Base-by-base conservation (phyloP, 2,113 vertebrate genomes). In the Heterotilapia buettikoferi region DNA sequence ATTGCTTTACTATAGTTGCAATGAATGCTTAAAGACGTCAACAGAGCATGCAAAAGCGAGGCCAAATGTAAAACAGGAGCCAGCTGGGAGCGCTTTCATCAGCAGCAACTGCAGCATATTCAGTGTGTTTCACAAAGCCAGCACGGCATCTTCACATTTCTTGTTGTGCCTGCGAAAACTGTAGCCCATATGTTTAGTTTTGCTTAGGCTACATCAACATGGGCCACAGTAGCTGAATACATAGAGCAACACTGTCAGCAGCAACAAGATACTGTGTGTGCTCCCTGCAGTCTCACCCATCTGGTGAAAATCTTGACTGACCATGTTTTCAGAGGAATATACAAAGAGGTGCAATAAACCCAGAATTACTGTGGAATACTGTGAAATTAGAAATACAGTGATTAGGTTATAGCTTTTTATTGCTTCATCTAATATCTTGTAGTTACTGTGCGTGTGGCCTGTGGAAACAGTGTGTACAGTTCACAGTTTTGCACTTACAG, bases 211-310 rank as follows among this genome's bases (percentile, higher is more conserved):
- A 78, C 18, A 78, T 50, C 26, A 78, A 78, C 7, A 78, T 52
- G 73, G 3, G 26, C 73, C 26, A 10, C 43, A 78, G 26, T 50
- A 50, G 26, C 24, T 52, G 73, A 78, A 78, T 78, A 78, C 45
- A 78, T n/a, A 7, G 19, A 78, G 82, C 19, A 82, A 38, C 57
- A 71, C 11, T 61, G 40, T 80, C 26, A 83, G 21, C 73, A 52
- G 52, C 47, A 82, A 63, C 38, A 43, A 63, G 63, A 66, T 52
- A 57, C 80, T 33, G 63, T 14, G 68, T 56, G 24, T 47, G 73
- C 45, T 78, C 71, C 85, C 86, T 66, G 80, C 88, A 82, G 85
- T 57, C 80, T 43, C 53, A 57, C 80, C 73, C 85, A 92, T 88
- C 90, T 88, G 85, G 12, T 80, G 54, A 56, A 31, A 85, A 82